Evolutionary conservation across 2,888 invertebrate species (phyloP), one percentile per base, ranked within the genome.

Genomic region (Ormyrus pomaceus): DNA sequence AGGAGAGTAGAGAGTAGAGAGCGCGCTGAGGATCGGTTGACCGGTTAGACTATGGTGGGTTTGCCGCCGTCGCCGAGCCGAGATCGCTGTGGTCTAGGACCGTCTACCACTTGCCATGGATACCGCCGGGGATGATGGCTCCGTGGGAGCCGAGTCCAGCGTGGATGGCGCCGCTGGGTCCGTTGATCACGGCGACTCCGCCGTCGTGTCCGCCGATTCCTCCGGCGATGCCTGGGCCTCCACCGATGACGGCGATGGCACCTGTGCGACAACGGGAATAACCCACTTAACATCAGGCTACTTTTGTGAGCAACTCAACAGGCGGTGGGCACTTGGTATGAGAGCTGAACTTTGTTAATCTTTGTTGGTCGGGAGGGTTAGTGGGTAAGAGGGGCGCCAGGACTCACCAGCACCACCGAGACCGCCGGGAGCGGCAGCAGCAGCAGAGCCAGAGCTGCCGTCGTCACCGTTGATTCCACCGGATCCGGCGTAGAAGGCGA

Each of bases 21-120:
- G 66, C 74, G 74, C 74, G 65, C 62, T 66, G 75, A 76, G 71
- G 61, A 68, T 64, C 62, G 64, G 65, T 87, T 87, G 89, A 89
- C 89, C 89, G 89, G 88, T 89, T 85, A 86, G 88, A 89, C 86
- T 88, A 89, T 90, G 90, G 89, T 89, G 86, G 88, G 88, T 89
- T 46, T 84, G 90, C 89, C 89, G 90, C 90, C 90, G 90, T 90
- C 89, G 90, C 90, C 90, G 88, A 88, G 89, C 90, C 90, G 91
- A 90, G 90, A 90, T 91, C 90, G 88, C 90, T 88, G 77, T 79
- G 76, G 79, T 77, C 74, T 74, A 88, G 85, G 87, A 87, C 87
- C 89, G 88, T 89, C 87, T 90, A 90, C 88, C 88, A 90, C 86
- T 90, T 89, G 88, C 87, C 87, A 70, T 83, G 83, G 84, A 88